These are phyloP conservation scores for Polymixis flavicincta DNA, from an alignment of 2,888 invertebrate genomes.

Conservation along the genomic window DNA sequence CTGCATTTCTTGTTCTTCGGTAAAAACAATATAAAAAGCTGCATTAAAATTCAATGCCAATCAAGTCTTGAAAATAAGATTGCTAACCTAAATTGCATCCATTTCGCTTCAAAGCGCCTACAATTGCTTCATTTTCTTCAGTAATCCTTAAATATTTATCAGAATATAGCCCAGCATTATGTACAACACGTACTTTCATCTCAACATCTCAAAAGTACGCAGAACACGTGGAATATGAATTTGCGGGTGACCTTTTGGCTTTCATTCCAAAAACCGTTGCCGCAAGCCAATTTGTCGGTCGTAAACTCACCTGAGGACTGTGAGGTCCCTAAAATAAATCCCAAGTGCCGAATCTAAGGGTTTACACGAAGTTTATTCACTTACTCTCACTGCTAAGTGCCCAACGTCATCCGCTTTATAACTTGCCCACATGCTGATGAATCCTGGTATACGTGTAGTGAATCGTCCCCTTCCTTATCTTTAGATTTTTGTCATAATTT, in stretches of 20 bases:
- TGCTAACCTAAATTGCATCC: conserved; percentile 21
- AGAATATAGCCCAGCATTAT: conserved; percentile 3
- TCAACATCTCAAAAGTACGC: conserved; percentile 24
- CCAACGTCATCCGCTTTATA: conserved; percentile 63
- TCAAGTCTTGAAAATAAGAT: conserved; percentile 17
- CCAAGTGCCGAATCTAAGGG: conserved; percentile 41
- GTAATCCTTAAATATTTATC: conserved; percentile 22
- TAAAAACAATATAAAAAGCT: neutral
- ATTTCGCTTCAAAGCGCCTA: neutral
- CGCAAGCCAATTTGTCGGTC: conserved; percentile 60
- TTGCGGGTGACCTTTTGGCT: conserved; percentile 35
- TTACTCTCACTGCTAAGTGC: conserved; percentile 62
- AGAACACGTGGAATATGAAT: conserved; percentile 35
- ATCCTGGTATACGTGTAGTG: conserved; percentile 60
- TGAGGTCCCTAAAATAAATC: conserved; percentile 49
- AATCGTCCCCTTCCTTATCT: conserved; percentile 62
- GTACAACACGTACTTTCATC: conserved; percentile 38
- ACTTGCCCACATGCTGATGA: conserved; percentile 63
- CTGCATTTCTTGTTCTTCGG: neutral
- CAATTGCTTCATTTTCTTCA: conserved; percentile 19
- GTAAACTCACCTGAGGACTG: conserved; percentile 66
- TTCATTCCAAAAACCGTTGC: conserved; percentile 42
- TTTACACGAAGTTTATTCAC: conserved; percentile 65
- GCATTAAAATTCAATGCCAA: conserved; percentile 20
- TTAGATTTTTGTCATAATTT: conserved; percentile 58